Evolutionary conservation across 2,797 vertebrate genomes (phyloP), one percentile per base, ranked within the genome.

Genomic region (Labeo calbasu): DNA sequence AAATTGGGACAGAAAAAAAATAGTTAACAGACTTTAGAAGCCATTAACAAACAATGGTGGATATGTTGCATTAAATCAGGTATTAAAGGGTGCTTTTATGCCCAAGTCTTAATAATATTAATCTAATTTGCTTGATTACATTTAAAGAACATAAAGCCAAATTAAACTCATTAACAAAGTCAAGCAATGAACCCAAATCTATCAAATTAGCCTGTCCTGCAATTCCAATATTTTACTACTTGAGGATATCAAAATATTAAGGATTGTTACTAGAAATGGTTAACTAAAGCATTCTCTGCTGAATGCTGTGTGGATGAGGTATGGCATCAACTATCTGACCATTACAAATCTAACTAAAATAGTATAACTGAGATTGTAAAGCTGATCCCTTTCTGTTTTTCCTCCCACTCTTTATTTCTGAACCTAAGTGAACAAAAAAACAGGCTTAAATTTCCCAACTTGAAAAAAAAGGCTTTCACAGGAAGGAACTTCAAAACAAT

Each of bases 401-500:
- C 57, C 57, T 57, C 36, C 36, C 15, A 57, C 53, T 13, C 13
- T 21, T 40, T n/a, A n/a, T 77, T 57, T 61, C 55, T 63, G 40
- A 63, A 63, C 5, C 23, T 23, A 63, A 70, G 9, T 28, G 28
- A 73, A 82, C 9, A 36, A 82, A 82, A 25, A 81, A 53, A 13
- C 51, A 65, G 59, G 57, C n/a, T 40, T 43, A 6, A 43, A 68
- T 68, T 51, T 63, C 25, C 46, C 23, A 61, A 66, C 46, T 43
- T 76, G 14, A 68, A 76, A 83, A 71, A 12, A 51, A 83, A 55
- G 51, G 71, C 59, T 48, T 15, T 77, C 71, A 50, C 75, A 84
- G 82, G 82, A 84, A 84, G 65, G 40, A 77, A 61, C 32, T 77
- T 36, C 11, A 50, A 50, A 77, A 78, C 63, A 61, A 78, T 48